These are phyloP conservation scores for Istiophorus platypterus DNA, from an alignment of 2,113 vertebrate genomes.

Conservation along the genomic window DNA sequence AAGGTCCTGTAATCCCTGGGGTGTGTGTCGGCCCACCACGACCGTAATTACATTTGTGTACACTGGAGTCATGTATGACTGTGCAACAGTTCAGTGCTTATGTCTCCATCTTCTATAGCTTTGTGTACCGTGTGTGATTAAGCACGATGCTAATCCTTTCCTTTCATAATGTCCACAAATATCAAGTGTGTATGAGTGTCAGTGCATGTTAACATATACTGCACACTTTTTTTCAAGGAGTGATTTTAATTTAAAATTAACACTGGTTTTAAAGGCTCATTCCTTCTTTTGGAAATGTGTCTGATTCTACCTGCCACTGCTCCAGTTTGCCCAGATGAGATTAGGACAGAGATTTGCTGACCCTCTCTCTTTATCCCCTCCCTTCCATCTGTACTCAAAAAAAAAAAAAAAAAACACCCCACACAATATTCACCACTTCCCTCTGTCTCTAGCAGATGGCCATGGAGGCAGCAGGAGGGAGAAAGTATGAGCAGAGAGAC, in stretches of 20 bases:
- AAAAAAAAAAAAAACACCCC: neutral
- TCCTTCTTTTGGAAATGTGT: slow-evolving; percentile 1
- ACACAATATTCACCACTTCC: slow-evolving; percentile 49
- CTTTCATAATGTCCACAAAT: neutral
- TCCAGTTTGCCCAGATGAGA: slow-evolving; percentile 68
- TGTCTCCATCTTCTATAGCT: neutral
- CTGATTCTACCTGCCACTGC: slow-evolving; percentile 65
- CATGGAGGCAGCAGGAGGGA: slow-evolving; percentile 30
- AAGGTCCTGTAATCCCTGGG: slow-evolving; percentile 44
- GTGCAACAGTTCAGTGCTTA: neutral
- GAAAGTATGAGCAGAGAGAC: slow-evolving; percentile 8
- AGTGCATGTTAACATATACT: neutral
- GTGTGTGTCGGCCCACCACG: slow-evolving; percentile 22
- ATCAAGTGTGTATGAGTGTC: neutral
- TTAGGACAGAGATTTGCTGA: slow-evolving; percentile 78
- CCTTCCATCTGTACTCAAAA: slow-evolving; percentile 73
- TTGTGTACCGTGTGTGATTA: neutral
- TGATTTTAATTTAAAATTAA: neutral
- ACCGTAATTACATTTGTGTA: slow-evolving; percentile 37
- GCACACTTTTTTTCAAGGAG: neutral
- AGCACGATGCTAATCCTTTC: slow-evolving; percentile 5
- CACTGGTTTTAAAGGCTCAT: neutral
- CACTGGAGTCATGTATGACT: slow-evolving; percentile 5
- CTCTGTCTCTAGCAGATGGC: slow-evolving; percentile 74
- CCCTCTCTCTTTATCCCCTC: slow-evolving; percentile 62